Conservation (phyloP, 2,113 vertebrate species). For the Phycodurus eques region DNA sequence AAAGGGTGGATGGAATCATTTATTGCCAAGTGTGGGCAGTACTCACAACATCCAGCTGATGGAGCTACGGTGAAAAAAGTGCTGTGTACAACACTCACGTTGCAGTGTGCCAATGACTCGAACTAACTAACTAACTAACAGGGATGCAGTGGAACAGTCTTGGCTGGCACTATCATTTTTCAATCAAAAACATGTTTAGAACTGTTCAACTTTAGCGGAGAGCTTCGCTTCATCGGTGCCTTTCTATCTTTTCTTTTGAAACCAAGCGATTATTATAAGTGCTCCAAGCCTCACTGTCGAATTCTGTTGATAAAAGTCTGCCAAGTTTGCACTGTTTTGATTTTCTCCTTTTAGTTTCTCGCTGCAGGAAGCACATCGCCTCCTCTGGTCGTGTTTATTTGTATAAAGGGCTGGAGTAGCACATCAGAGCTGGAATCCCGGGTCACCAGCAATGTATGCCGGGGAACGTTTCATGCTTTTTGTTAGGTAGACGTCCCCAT, state of each 20-base stretch:
- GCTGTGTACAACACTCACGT: not conserved
- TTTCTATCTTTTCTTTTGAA: not conserved
- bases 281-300: not conserved
- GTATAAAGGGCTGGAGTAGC: not conserved
- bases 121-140: not conserved
- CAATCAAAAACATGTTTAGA: not conserved
- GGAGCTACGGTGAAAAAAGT: not conserved
- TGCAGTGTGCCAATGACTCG: not conserved
- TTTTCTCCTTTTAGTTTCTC: not conserved
- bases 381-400: not conserved
- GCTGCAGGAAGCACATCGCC: not conserved
- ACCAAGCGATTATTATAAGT: not conserved
- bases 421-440: constrained; percentile 1
- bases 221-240: not conserved
- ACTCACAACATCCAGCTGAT: not conserved
- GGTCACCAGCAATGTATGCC: constrained; percentile 14
- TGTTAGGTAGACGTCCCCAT: constrained; percentile 13
- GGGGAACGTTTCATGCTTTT: constrained; percentile 15
- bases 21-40: not conserved
- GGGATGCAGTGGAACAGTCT: too few species aligned
- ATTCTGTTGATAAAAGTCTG: not conserved
- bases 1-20: not conserved
- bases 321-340: constrained; percentile 6
- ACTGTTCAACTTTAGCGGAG: not conserved
- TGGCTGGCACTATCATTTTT: not conserved